A percentile compares a stretch with the other conserved stretches of the same genome.
phyloP scores from a whole-genome alignment of 2,888 invertebrate genomes.

The Hecatera dysodea region DNA sequence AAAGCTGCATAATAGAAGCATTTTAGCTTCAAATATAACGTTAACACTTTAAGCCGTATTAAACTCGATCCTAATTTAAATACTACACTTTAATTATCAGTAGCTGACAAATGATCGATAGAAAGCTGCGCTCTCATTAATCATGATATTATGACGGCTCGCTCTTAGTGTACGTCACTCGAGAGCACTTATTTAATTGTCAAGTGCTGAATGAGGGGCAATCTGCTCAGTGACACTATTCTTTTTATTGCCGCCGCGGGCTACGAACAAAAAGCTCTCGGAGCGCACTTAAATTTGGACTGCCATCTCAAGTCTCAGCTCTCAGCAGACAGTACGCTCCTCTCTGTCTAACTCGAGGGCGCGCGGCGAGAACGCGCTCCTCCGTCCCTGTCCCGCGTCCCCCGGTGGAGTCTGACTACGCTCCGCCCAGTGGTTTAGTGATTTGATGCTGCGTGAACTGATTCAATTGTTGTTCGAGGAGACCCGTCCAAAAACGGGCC shows the following conservation, averaged over 20 bases:
- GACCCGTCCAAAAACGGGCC: slow-evolving; percentile 84
- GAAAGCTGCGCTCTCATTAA: slow-evolving; percentile 85
- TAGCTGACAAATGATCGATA: slow-evolving; percentile 88
- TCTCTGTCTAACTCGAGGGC: slow-evolving; percentile 81
- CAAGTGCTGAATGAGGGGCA: slow-evolving; percentile 88
- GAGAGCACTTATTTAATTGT: slow-evolving; percentile 90
- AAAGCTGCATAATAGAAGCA: slow-evolving; percentile 41
- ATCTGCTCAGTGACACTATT: slow-evolving; percentile 90
- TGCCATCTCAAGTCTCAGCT: slow-evolving; percentile 82
- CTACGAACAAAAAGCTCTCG: slow-evolving; percentile 87
- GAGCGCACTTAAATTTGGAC: slow-evolving; percentile 86
- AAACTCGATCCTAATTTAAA: slow-evolving; percentile 78
- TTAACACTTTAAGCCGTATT: slow-evolving; percentile 70
- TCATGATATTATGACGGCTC: slow-evolving; percentile 87
- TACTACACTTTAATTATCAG: slow-evolving; percentile 85
- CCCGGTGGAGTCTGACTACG: slow-evolving; percentile 89
- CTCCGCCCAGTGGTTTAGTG: slow-evolving; percentile 91
- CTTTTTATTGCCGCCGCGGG: slow-evolving; percentile 86
- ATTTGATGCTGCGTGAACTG: slow-evolving; percentile 91
- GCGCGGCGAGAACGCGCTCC: slow-evolving; percentile 72
- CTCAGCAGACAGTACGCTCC: slow-evolving; percentile 77
- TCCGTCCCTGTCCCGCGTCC: slow-evolving; percentile 85
- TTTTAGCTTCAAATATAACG: slow-evolving; percentile 57
- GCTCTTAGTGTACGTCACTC: slow-evolving; percentile 83
- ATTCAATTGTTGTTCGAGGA: slow-evolving; percentile 88